Conservation (phyloP, 1,140 invertebrate species). For the Drosophila pruinosa region DNA sequence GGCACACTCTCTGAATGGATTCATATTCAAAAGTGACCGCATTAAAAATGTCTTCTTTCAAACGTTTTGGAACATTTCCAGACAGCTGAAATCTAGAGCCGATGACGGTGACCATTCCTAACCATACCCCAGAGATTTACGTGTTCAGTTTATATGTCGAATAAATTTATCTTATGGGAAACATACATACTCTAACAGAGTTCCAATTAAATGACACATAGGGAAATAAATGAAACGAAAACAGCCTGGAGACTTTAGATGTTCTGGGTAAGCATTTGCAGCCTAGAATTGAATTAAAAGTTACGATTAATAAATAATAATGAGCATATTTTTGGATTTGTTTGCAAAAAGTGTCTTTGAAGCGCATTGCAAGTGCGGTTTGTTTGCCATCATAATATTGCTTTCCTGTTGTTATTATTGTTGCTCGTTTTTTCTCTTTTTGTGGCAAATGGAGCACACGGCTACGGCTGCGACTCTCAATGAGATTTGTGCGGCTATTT, state of each 20-base stretch:
- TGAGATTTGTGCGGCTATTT: conserved; percentile 74
- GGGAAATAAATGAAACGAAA: no score
- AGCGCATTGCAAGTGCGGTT: not conserved
- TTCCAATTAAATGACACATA: no score
- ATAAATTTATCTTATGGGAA: not conserved
- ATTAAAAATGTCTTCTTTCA: conserved; percentile 60
- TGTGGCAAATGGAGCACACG: conserved; percentile 58
- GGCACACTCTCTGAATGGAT: conserved; percentile 34
- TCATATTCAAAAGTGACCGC: conserved; percentile 73
- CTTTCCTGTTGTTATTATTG: not conserved
- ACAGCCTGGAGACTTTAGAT: no score
- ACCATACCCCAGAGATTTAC: conserved; percentile 40
- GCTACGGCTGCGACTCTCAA: conserved; percentile 55
- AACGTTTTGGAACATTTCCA: conserved; percentile 69
- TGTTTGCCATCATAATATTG: not conserved
- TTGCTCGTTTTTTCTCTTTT: not conserved
- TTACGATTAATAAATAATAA: no score
- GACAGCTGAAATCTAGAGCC: conserved; percentile 34
- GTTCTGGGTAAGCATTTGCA: no score
- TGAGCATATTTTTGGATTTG: no score
- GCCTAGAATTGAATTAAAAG: no score
- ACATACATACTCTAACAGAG: no score
- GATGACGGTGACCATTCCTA: conserved; percentile 29
- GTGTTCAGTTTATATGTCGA: conserved; percentile 20
- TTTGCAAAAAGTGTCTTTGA: no score